These are phyloP conservation scores for Dascyllus trimaculatus DNA, from an alignment of 2,113 vertebrate species.

Conservation along the genomic window DNA sequence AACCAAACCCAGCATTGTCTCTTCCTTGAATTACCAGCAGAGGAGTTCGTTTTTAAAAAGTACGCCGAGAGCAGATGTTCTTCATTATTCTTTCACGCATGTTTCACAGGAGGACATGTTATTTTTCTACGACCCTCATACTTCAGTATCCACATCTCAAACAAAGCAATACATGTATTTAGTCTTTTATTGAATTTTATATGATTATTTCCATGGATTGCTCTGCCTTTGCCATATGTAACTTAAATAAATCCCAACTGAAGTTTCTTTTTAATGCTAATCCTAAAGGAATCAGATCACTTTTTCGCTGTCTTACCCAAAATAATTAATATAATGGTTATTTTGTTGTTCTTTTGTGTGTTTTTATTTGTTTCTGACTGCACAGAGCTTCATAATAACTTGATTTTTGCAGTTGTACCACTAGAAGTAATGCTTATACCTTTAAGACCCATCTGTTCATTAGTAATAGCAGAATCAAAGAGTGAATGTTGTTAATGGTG, in stretches of 20 bases:
- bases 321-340: too few species aligned
- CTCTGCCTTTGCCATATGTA: neutral
- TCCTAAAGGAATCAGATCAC: too few species aligned
- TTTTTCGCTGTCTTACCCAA: too few species aligned
- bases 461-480: neutral
- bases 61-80: slow-evolving; percentile 38
- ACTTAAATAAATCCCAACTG: too few species aligned
- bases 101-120: neutral
- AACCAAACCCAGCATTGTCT: slow-evolving; percentile 9
- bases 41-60: slow-evolving; percentile 30
- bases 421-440: neutral
- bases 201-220: neutral
- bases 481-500: too few species aligned
- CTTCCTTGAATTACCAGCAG: neutral
- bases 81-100: slow-evolving; percentile 24
- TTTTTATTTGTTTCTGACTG: too few species aligned
- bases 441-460: neutral
- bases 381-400: too few species aligned
- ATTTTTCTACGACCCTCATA: neutral
- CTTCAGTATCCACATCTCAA: neutral
- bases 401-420: neutral
- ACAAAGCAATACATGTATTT: neutral
- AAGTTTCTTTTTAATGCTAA: too few species aligned
- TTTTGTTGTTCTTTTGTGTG: too few species aligned
- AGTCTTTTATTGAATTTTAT: neutral